A percentile compares a stretch with the other conserved stretches of the same genome.
These are phyloP conservation scores for Antechinus flavipes DNA, from an alignment of 2,113 vertebrate genomes.

Conservation along the genomic window DNA sequence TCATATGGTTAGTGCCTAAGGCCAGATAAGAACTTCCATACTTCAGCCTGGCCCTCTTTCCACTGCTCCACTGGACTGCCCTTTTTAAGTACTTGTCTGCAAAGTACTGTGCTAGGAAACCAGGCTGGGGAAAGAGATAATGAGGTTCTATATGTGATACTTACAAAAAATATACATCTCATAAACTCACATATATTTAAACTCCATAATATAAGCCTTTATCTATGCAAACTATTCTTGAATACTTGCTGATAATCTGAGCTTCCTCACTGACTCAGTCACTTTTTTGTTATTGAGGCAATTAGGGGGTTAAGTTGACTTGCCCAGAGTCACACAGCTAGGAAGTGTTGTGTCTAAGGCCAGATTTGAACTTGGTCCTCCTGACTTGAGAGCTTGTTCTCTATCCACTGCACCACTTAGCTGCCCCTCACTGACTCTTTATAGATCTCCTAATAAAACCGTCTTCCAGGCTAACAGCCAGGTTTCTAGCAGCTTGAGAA, in stretches of 20 bases:
- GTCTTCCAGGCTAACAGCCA: not conserved
- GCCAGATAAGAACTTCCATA: not conserved
- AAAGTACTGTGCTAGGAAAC: not conserved
- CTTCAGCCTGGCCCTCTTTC: too few relatives aligned
- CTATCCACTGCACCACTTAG: too few relatives aligned
- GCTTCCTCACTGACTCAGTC: not conserved
- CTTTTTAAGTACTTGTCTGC: not conserved
- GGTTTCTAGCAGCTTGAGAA: conserved; percentile 22
- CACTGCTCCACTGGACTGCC: not conserved
- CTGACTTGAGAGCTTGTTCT: too few relatives aligned
- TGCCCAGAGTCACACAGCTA: too few relatives aligned
- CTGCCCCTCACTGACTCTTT: not conserved
- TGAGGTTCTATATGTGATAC: not conserved
- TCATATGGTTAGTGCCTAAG: not conserved
- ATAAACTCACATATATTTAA: not conserved
- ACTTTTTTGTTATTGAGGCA: too few relatives aligned
- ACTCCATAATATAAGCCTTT: not conserved
- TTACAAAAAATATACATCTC: not conserved
- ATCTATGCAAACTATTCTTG: not conserved
- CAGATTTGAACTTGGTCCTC: too few relatives aligned
- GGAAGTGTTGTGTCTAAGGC: too few relatives aligned
- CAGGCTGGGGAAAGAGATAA: not conserved
- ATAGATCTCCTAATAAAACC: not conserved
- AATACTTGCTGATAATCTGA: not conserved
- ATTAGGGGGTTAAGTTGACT: too few relatives aligned